Percentiles rank a stretch among this genome's conserved stretches.
Evolutionary conservation across 2,113 vertebrate genomes (phyloP).

Genomic region (Ceratotherium simum): DNA sequence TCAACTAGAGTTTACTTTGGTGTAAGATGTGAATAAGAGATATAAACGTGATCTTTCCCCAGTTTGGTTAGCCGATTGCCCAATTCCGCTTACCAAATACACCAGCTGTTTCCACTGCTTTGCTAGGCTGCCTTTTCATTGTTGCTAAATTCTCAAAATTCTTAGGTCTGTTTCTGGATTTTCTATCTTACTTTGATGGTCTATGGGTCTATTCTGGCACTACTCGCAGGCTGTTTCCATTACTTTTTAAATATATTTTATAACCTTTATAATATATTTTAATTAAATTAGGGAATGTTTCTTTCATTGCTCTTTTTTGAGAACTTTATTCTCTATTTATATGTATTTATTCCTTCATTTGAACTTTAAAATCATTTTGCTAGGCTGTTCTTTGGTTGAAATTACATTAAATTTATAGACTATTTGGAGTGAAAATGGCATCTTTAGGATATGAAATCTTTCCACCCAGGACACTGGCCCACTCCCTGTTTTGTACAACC

Average conservation of each 20-base stretch:
- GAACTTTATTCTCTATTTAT: not conserved
- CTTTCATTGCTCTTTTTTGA: not conserved
- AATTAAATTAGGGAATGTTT: not conserved
- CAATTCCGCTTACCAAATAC: not conserved
- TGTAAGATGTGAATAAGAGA: not conserved
- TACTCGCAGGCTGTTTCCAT: not conserved
- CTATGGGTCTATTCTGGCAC: not conserved
- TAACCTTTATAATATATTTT: not conserved
- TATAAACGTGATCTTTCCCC: fast-evolving
- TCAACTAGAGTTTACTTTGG: not conserved
- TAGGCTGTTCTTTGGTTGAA: not conserved
- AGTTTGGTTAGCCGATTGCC: not conserved
- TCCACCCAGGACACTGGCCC: not conserved
- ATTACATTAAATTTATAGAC: not conserved
- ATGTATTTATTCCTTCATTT: not conserved
- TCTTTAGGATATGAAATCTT: not conserved
- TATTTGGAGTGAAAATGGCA: not conserved
- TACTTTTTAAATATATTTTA: not conserved
- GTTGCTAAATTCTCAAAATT: not conserved
- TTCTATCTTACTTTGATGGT: not conserved
- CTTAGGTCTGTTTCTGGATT: not conserved
- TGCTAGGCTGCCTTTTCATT: not conserved
- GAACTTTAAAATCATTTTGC: not conserved
- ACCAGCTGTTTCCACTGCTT: not conserved
- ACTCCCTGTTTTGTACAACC: too few species aligned